These are phyloP conservation scores for Clarias pachynema DNA, from an alignment of 2,797 vertebrate genomes.

Conservation along the genomic window DNA sequence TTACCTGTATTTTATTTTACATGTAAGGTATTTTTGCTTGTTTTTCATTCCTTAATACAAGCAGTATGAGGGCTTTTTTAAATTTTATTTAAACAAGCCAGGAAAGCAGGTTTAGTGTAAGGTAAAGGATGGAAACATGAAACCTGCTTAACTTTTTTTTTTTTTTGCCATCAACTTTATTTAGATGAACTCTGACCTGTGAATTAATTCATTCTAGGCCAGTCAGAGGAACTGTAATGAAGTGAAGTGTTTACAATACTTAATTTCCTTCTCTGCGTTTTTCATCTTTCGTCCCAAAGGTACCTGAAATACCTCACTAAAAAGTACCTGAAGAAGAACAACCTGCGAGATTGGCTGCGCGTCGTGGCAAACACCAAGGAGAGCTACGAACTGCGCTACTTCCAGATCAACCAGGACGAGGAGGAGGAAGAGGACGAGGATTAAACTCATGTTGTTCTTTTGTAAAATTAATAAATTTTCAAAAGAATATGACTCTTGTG, in stretches of 20 bases:
- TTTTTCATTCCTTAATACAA: background rate
- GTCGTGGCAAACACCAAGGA: conserved; percentile 96
- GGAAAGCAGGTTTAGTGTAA: background rate
- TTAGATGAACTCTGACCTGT: background rate
- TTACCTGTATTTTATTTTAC: too few species aligned
- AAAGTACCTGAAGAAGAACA: conserved; percentile 97
- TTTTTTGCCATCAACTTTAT: background rate
- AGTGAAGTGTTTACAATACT: conserved; percentile 52
- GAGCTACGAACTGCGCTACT: conserved; percentile 94
- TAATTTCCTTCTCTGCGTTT: background rate
- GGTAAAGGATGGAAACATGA: background rate
- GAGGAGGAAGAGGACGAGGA: conserved; percentile 97
- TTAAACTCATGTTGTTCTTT: conserved; percentile 75
- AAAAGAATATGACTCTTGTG: conserved; percentile 43
- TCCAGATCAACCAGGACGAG: conserved; percentile 98
- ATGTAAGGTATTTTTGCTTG: too few species aligned
- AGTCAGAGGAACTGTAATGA: too few species aligned
- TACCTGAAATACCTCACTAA: conserved; percentile 97
- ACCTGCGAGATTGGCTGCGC: conserved; percentile 91
- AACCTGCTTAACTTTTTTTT: background rate
- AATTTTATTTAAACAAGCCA: background rate
- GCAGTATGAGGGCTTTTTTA: background rate
- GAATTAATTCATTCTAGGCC: background rate
- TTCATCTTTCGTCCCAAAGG: conserved; percentile 52
- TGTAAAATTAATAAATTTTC: conserved; percentile 86